A percentile compares a stretch with the other conserved stretches of the same genome.
These are phyloP conservation scores for Tubulanus polymorphus DNA, from an alignment of 2,888 invertebrate genomes.

Conservation along the genomic window DNA sequence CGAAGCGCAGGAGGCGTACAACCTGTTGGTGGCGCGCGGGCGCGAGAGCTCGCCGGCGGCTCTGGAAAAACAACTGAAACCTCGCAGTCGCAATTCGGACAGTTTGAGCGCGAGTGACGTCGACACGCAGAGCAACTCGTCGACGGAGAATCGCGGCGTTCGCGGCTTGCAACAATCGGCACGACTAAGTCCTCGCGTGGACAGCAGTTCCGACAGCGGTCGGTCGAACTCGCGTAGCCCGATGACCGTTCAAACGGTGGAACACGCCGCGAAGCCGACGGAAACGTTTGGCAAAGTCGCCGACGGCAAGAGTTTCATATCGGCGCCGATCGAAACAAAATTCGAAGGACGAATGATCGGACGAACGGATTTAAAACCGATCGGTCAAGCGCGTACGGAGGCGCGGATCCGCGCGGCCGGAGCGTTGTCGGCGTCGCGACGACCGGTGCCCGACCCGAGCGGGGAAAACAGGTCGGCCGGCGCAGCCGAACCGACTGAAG, in stretches of 20 bases:
- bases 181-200: neutral
- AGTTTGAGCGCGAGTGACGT: too few relatives aligned
- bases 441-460: conserved; percentile 35
- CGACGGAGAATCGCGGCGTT: neutral
- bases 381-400: neutral
- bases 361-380: neutral
- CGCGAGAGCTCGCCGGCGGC: too few relatives aligned
- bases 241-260: neutral
- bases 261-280: neutral
- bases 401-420: conserved; percentile 16
- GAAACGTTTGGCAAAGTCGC: neutral
- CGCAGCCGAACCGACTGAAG: conserved; percentile 24
- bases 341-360: neutral
- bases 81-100: too few relatives aligned
- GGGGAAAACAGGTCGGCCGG: too few relatives aligned
- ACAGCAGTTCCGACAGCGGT: neutral
- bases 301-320: neutral
- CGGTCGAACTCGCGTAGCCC: neutral
- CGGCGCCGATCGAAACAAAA: neutral
- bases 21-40: conserved; percentile 79
- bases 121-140: neutral
- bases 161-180: neutral
- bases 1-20: conserved; percentile 91
- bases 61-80: neutral
- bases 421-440: conserved; percentile 24